phyloP scores from a whole-genome alignment of 2,113 vertebrate species.

The Chiloscyllium plagiosum region DNA sequence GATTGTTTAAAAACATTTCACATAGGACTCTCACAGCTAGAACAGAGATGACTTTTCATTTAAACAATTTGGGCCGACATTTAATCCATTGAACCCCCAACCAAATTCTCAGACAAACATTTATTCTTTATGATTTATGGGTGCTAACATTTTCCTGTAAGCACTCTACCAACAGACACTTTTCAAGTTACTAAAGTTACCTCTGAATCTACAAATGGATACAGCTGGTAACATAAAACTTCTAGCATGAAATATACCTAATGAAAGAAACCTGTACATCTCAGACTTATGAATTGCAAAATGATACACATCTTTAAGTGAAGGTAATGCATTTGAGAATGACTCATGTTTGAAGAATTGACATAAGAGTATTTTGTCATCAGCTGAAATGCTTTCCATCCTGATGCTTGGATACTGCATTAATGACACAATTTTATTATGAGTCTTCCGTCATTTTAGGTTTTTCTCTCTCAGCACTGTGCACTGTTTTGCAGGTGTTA shows the following conservation, averaged over 20 bases:
- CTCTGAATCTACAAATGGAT: background rate
- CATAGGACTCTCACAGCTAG: background rate
- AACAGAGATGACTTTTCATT: background rate
- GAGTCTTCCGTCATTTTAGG: background rate
- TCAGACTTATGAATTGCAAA: background rate
- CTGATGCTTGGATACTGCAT: background rate
- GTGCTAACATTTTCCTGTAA: background rate
- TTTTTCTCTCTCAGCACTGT: background rate
- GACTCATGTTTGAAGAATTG: slow-evolving; percentile 1
- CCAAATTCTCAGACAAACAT: background rate
- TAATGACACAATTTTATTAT: background rate
- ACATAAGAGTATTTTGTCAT: background rate
- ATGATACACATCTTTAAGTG: background rate
- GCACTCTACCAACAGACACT: background rate
- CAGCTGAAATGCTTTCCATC: slow-evolving; percentile 9
- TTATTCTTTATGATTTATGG: background rate
- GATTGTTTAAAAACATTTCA: background rate
- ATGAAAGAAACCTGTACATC: background rate
- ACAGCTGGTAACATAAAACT: background rate
- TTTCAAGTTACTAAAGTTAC: background rate
- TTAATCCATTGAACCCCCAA: background rate
- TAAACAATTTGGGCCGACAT: background rate
- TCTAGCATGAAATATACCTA: background rate
- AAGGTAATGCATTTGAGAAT: background rate
- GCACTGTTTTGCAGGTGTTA: too few species aligned